Evolutionary conservation across 1,140 invertebrate genomes (phyloP).

Genomic region (Atopsyche davidsoni): DNA sequence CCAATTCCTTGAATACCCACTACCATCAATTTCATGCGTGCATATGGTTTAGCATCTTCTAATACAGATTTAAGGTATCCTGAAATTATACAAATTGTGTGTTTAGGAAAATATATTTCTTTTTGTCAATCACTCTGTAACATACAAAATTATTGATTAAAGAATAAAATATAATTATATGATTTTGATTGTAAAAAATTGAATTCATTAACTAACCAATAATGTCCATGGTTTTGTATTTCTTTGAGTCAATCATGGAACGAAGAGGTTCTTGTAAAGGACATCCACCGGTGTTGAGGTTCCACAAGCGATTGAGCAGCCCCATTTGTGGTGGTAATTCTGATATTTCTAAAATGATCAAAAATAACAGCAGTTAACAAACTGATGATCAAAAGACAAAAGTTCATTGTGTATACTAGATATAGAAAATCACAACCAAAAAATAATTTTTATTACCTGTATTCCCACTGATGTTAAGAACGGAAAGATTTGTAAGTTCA

Average conservation of each 20-base stretch:
- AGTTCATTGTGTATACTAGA: no score
- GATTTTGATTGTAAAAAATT: neutral
- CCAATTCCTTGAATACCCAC: conserved; percentile 83
- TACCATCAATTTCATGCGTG: conserved; percentile 96
- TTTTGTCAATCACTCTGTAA: neutral
- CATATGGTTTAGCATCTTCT: conserved; percentile 89
- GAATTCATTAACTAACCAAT: conserved; percentile 49
- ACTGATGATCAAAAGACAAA: no score
- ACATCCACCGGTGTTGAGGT: conserved; percentile 88
- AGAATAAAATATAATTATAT: neutral
- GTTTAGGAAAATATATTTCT: neutral
- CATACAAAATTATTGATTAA: conserved; percentile 2
- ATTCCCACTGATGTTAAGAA: conserved; percentile 91
- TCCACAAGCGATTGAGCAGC: conserved; percentile 88
- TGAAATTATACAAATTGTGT: conserved; percentile 6
- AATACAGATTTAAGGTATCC: conserved; percentile 85
- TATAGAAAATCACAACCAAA: no score
- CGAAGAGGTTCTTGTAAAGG: conserved; percentile 82
- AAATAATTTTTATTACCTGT: conserved; percentile 46
- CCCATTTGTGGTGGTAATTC: conserved; percentile 94
- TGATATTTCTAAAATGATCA: conserved; percentile 62
- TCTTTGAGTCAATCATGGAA: conserved; percentile 87
- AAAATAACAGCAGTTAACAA: no score
- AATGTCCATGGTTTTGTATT: conserved; percentile 94
- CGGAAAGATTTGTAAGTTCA: conserved; percentile 81